Base-by-base conservation (phyloP, 1,140 invertebrate species). In the Drosophila pachea region DNA sequence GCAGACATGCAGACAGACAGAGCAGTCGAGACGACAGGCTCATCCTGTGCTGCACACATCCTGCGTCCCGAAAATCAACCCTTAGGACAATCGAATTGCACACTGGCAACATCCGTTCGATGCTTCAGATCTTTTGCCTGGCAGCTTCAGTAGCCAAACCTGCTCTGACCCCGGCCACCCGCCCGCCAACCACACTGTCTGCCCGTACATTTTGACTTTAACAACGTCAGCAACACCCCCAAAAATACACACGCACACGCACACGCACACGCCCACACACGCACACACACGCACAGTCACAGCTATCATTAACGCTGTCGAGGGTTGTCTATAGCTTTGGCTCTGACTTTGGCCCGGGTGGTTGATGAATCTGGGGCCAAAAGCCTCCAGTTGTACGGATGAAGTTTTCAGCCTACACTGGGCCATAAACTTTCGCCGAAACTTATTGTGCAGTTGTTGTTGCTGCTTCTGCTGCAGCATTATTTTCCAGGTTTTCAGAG, bases 181-280 rank as follows among this genome's bases (percentile, higher is more conserved):
- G 4, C 33, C 53, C 9, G 38, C 16, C 40, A 40, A 12, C 40
- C 40, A 43, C 40, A 6, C 69, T 82, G 78, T 71, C 62, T 64
- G 61, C n/a, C 69, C 68, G 68, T 73, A 70, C 74, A 74, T 76
- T 86, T 79, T 84, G 79, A 79, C 79, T 84, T 84, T 84, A 86
- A 84, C 81, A 84, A 76, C 81, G 69, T 76, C 81, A 79, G 79
- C 76, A 79, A 79, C 79, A 84, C 79, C 81, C 79, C 76, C 81
- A 50, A 62, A 82, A 61, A 48, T 16, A 31, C 40, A 11, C 4
- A 4, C 16, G 31, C 45, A 49, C 29, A 32, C 6, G 0, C 31
- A 63, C 50, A 60, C 54, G 50, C 45, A 70, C 42, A 69, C 62
- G 54, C 59, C 66, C 50, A 56, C 29, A 68, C 45, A 36, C 12